A percentile compares a stretch with the other conserved stretches of the same genome.
Evolutionary conservation across 1,140 invertebrate genomes (phyloP).

Genomic region (Drosophila serrata): DNA sequence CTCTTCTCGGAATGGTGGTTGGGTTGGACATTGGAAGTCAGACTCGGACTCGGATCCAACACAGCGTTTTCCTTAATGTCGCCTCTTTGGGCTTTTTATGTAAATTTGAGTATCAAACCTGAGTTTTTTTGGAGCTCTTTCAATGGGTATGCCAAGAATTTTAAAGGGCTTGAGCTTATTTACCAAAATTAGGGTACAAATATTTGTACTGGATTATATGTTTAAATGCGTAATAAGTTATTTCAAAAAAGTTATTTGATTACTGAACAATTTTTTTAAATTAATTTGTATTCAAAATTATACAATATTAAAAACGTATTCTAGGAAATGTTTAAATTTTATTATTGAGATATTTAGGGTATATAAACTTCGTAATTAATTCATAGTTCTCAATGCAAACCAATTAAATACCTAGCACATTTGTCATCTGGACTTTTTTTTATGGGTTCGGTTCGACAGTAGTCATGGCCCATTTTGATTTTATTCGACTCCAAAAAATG

Average conservation of each 20-base stretch:
- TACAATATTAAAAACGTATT: neutral
- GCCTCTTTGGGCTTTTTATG: constrained; percentile 48
- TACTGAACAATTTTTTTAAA: neutral
- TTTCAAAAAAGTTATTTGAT: neutral
- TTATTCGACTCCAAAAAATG: constrained; percentile 37
- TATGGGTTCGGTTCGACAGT: constrained; percentile 9
- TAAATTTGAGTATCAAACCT: constrained; percentile 28
- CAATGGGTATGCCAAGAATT: constrained; percentile 13
- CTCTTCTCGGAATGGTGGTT: constrained; percentile 52
- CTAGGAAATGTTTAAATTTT: neutral
- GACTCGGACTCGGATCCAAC: constrained; percentile 22
- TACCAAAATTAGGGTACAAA: neutral
- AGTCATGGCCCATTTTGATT: constrained; percentile 50
- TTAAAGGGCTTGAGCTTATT: neutral
- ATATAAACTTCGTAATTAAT: constrained; percentile 12
- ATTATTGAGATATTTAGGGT: constrained; percentile 2
- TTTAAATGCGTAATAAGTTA: neutral
- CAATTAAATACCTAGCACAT: constrained; percentile 41
- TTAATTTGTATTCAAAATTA: too few species aligned
- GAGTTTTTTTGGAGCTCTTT: constrained; percentile 18
- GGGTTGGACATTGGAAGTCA: constrained; percentile 24
- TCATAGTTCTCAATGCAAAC: constrained; percentile 42
- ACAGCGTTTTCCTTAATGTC: constrained; percentile 42
- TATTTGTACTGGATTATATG: neutral
- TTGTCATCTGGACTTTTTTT: constrained; percentile 29